These are phyloP conservation scores for Prolemur simus DNA, from an alignment of 2,113 vertebrate genomes.

Conservation along the genomic window DNA sequence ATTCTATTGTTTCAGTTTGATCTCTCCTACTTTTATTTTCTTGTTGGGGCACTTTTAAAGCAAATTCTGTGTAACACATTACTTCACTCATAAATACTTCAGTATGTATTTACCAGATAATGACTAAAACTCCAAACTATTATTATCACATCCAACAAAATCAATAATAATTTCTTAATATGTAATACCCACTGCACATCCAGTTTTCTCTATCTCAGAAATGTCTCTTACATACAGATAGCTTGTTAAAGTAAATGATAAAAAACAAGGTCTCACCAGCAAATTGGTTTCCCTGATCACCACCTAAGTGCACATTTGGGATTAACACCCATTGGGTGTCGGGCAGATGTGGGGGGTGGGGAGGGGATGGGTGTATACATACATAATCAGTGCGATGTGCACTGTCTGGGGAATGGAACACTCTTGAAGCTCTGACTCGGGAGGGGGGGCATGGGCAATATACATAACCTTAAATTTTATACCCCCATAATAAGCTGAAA, in stretches of 20 bases:
- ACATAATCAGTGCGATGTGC: no score
- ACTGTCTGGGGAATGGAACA: no score
- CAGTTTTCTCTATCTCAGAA: conserved; percentile 24
- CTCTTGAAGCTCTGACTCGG: neutral
- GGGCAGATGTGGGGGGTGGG: no score
- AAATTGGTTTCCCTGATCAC: no score
- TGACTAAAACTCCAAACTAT: neutral
- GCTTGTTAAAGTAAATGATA: neutral
- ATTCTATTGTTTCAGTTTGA: conserved; percentile 14
- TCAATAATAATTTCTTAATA: conserved; percentile 5
- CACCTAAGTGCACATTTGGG: no score
- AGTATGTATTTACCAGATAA: neutral
- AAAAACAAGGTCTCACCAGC: neutral
- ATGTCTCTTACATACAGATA: neutral
- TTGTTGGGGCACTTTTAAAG: conserved; percentile 8
- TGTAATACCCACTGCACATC: neutral
- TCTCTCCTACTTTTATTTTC: neutral
- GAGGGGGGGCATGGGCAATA: neutral
- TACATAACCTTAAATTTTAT: no score
- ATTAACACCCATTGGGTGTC: no score
- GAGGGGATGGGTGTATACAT: no score
- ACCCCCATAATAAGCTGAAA: no score
- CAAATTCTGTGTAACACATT: neutral
- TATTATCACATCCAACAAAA: neutral
- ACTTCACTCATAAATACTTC: conserved; percentile 39